Base-by-base conservation (phyloP, 2,888 invertebrate genomes). In the Phanerotoma sp. region DNA sequence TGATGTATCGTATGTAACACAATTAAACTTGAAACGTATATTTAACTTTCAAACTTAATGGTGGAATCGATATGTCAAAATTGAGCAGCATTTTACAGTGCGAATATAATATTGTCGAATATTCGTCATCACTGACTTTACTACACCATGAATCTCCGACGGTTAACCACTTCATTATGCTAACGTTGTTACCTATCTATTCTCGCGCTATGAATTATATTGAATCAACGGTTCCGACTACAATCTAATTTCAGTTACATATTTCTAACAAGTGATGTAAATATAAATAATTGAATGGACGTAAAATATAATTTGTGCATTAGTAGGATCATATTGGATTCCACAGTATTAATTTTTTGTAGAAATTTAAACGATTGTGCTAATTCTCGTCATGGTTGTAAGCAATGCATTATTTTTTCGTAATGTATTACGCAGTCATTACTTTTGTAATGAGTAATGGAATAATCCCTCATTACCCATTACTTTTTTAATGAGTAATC, bases 21-120 rank as follows among this genome's bases (percentile, higher is more conserved):
- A 69, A 72, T 73, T 69, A 72, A 68, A 67, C 63, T 62, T 20
- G 64, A 71, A 72, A 68, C 65, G 67, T 67, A 70, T 72, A 68
- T 72, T 9, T 9, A 25, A 7, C 25, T 25, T 9, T 25, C 9
- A 5, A 25, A 25, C 25, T 9, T 7, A 18, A 16, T 16, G 11
- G 11, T 38, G 38, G 16, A 21, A 33, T 40, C 38, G 47, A 45
- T 50, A 55, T 50, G 45, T 51, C 38, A 56, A 51, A 54, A 51
- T 21, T 16, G 41, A 47, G 45, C 30, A 45, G 28, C 25, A 13
- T 21, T 30, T 20, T 22, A n/a, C 28, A 22, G 6, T 13, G 18
- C 25, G 25, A 18, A 22, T 22, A 13, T 28, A 20, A 18, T 49
- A 37, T 28, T 18, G 48, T 22, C 30, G 22, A 18, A 25, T 38